These are phyloP conservation scores for Xiphophorus couchianus DNA, from an alignment of 2,113 vertebrate genomes.

Conservation along the genomic window DNA sequence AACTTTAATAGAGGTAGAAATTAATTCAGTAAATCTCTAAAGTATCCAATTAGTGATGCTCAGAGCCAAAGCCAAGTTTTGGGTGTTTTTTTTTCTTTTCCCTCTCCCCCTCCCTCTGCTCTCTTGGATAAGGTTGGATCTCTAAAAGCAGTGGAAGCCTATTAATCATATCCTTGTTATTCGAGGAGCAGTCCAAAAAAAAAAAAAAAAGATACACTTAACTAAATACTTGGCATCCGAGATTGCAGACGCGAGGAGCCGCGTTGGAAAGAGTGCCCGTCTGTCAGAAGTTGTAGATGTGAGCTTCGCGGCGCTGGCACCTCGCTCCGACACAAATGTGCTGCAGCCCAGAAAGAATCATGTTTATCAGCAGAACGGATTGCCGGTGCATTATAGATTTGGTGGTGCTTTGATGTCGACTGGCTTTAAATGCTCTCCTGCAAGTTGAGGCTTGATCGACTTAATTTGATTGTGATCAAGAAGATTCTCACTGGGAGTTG, in stretches of 20 bases:
- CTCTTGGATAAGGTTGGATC: conserved; percentile 28
- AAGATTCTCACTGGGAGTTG: neutral
- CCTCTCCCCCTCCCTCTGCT: neutral
- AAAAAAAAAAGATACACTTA: conserved; percentile 12
- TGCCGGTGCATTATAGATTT: too few relatives aligned
- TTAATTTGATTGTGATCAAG: neutral
- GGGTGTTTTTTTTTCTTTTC: neutral
- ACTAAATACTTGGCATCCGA: conserved; percentile 26
- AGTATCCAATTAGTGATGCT: conserved; percentile 19
- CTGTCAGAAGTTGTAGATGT: conserved; percentile 24
- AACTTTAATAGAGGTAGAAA: conserved; percentile 33
- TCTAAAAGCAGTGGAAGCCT: conserved; percentile 31
- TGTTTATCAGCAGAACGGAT: neutral
- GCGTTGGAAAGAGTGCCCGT: conserved; percentile 11
- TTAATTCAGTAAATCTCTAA: conserved; percentile 51
- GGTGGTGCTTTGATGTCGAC: neutral
- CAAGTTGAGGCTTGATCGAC: neutral
- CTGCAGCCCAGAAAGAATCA: neutral
- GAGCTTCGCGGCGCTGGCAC: neutral
- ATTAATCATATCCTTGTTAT: conserved; percentile 37
- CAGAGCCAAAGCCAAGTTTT: conserved; percentile 17
- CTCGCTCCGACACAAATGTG: neutral
- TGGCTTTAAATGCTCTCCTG: neutral
- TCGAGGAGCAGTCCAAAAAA: conserved; percentile 38
- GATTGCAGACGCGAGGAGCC: conserved; percentile 13